Base-by-base conservation (phyloP, 2,888 invertebrate species). In the Mycalesis mineus region DNA sequence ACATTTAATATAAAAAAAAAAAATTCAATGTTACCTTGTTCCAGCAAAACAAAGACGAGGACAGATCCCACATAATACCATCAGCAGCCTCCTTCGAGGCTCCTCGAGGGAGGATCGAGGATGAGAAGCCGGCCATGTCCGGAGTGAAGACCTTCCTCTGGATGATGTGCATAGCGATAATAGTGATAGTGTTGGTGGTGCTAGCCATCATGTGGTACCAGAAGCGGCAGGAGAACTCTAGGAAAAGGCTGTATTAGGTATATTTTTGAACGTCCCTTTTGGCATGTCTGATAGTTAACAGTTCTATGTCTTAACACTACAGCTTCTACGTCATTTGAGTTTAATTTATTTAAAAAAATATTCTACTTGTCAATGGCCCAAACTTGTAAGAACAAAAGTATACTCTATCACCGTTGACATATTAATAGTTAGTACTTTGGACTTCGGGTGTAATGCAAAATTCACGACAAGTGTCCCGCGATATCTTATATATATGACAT, bases 151-250 rank as follows among this genome's bases (percentile, higher is more conserved):
- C 98, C 53, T 97, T 98, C 85, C 90, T 98, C 2, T 91, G 97
- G 61, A 94, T 98, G 88, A 91, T 99, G 67, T 91, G 95, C 52
- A 94, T 95, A 11, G 94, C 98, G 52, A 91, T 98, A 28, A 95
- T 94, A 2, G 82, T 98, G 8, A 95, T 96, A 42, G 96, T 94
- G 0, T 92, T 95, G 63, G 94, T 95, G 0, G 95, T 98, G 2
- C 92, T 98, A 55, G 97, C 95, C 29, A 95, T 98, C 62, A 95
- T 98, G 91, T 95, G 96, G 80, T 98, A 98, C 80, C 97, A 97
- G 79, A 98, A 98, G 77, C 94, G 95, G 60, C 96, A 96, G 77
- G 96, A 97, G 76, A 94, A 95, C 66, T 94, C 94, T 60, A 92
- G 97, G 71, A 98, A 98, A 86, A 92, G 98, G 71, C 95, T 97